Conservation (phyloP, 2,113 vertebrate genomes). For the Gobiocypris rarus region DNA sequence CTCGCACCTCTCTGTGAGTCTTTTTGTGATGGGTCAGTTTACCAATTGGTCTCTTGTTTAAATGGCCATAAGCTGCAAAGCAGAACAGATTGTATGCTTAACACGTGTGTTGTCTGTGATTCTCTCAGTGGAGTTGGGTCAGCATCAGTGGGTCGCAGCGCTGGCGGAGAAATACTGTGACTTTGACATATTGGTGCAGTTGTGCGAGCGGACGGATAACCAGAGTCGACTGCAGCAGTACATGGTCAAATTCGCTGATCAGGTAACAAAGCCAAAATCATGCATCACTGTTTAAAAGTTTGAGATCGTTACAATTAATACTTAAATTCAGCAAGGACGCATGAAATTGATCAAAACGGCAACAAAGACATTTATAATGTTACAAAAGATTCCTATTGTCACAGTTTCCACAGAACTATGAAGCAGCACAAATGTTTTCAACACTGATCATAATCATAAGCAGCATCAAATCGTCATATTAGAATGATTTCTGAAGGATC, state of each 20-base stretch:
- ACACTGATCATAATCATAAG: background rate
- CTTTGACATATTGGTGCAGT: conserved; percentile 95
- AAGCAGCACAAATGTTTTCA: background rate
- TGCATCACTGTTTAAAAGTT: background rate
- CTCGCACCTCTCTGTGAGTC: conserved; percentile 87
- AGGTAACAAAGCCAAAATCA: conserved; percentile 74
- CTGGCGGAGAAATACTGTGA: conserved; percentile 97
- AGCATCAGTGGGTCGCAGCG: conserved; percentile 88
- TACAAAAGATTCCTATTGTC: no score
- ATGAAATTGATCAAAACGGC: no score
- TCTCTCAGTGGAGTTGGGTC: conserved; percentile 86
- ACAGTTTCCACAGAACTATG: background rate
- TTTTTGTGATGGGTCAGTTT: background rate
- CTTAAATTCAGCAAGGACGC: background rate
- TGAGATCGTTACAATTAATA: background rate
- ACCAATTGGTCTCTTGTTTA: background rate
- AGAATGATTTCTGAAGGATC: background rate
- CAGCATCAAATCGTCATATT: background rate
- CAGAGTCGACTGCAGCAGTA: conserved; percentile 92
- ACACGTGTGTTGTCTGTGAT: conserved; percentile 29
- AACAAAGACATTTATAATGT: background rate
- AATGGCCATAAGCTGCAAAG: background rate
- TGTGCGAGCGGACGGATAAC: conserved; percentile 95
- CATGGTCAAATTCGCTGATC: conserved; percentile 92
- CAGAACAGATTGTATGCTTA: background rate